Conservation (phyloP, 2,113 vertebrate genomes). For the Balaenoptera acutorostrata region DNA sequence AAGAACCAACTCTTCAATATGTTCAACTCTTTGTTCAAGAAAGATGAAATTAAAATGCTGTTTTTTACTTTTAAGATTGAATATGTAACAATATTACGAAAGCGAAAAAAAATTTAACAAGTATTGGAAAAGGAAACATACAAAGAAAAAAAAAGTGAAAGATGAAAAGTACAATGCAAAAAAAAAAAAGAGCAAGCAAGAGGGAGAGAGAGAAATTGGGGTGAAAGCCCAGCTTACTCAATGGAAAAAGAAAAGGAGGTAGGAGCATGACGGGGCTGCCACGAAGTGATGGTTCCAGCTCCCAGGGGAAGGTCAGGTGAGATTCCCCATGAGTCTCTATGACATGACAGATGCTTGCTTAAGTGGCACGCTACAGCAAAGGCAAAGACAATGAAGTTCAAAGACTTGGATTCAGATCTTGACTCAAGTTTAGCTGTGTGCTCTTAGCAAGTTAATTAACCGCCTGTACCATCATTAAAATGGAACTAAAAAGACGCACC, state of each 20-base stretch:
- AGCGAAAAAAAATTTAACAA: neutral
- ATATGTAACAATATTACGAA: neutral
- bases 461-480: neutral
- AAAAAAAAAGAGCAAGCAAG: neutral
- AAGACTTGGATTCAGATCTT: neutral
- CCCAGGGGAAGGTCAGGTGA: neutral
- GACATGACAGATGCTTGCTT: accelerated
- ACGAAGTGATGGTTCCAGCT: neutral
- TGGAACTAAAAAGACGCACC: neutral
- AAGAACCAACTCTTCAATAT: neutral
- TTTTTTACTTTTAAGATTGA: neutral
- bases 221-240: neutral
- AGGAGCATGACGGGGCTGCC: neutral
- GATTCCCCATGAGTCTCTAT: neutral
- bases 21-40: neutral
- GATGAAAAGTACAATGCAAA: neutral
- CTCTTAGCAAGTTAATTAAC: neutral
- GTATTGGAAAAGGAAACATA: neutral
- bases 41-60: constrained; percentile 14
- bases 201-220: neutral
- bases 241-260: neutral
- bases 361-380: accelerated
- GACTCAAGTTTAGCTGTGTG: neutral
- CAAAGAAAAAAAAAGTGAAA: neutral
- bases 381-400: neutral